phyloP scores from a whole-genome alignment of 2,797 vertebrate genomes.

The Lepus townsendii region DNA sequence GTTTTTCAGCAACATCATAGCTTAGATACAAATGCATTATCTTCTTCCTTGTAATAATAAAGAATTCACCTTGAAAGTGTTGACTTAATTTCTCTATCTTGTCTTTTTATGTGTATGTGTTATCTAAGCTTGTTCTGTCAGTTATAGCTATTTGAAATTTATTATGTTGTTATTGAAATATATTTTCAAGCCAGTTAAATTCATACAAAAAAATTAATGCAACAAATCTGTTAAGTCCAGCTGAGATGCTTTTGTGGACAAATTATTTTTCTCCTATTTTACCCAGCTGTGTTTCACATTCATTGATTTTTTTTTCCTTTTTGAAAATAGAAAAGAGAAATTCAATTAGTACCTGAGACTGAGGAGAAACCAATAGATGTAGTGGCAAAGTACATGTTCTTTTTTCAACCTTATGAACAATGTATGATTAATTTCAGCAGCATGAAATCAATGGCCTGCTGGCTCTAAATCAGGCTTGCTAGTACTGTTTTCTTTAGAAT shows the following conservation, averaged over 20 bases:
- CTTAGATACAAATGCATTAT: neutral
- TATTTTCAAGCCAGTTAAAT: neutral
- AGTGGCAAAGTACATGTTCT: neutral
- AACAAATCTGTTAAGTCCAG: neutral
- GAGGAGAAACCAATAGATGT: neutral
- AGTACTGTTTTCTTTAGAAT: neutral
- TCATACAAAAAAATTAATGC: neutral
- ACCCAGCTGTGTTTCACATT: neutral
- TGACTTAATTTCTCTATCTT: neutral
- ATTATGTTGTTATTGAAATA: neutral
- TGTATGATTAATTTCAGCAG: constrained; percentile 23
- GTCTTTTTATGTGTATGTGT: neutral
- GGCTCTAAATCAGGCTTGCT: neutral
- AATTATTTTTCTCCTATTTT: neutral
- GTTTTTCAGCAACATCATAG: neutral
- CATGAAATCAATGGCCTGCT: neutral
- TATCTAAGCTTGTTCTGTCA: neutral
- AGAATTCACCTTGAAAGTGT: neutral
- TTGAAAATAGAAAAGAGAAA: neutral
- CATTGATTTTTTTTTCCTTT: neutral
- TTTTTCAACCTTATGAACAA: neutral
- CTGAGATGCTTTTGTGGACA: neutral
- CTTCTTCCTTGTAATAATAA: neutral
- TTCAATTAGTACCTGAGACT: neutral
- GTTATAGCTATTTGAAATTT: neutral